Percentiles rank a stretch among this genome's conserved stretches.
phyloP scores from a whole-genome alignment of 2,113 vertebrate species.

The Centropus unirufus region DNA sequence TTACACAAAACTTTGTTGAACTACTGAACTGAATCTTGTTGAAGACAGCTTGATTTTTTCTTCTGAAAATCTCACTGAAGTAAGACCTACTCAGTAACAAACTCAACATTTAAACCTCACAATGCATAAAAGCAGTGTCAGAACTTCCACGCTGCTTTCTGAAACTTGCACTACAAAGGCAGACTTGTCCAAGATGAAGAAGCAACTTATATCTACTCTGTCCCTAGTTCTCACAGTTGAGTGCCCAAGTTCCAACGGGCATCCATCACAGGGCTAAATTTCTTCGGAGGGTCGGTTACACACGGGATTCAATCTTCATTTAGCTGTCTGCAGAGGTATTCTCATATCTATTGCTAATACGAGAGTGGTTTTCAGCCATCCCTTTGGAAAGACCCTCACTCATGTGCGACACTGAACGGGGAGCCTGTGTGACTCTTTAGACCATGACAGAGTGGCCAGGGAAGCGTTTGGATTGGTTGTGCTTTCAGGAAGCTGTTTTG shows the following conservation, averaged over 20 bases:
- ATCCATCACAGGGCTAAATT: background rate
- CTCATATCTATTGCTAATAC: background rate
- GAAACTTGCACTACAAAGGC: background rate
- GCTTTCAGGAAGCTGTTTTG: background rate
- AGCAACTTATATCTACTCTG: background rate
- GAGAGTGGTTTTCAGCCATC: background rate
- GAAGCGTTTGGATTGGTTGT: background rate
- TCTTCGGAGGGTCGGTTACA: background rate
- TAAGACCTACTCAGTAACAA: background rate
- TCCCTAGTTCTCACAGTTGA: background rate
- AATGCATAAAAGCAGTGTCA: background rate
- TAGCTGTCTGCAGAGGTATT: background rate
- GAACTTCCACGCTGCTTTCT: background rate
- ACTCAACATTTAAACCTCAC: background rate
- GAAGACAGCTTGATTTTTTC: background rate
- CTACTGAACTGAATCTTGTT: background rate
- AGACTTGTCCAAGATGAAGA: background rate
- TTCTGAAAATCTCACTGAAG: background rate
- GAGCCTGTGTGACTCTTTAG: background rate
- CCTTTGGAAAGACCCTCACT: background rate
- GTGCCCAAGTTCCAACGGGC: background rate
- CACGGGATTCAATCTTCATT: background rate
- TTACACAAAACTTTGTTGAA: background rate
- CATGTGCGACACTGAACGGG: background rate
- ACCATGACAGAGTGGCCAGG: accelerated